These are phyloP conservation scores for Merops nubicus DNA, from an alignment of 2,113 vertebrate species.

Conservation along the genomic window DNA sequence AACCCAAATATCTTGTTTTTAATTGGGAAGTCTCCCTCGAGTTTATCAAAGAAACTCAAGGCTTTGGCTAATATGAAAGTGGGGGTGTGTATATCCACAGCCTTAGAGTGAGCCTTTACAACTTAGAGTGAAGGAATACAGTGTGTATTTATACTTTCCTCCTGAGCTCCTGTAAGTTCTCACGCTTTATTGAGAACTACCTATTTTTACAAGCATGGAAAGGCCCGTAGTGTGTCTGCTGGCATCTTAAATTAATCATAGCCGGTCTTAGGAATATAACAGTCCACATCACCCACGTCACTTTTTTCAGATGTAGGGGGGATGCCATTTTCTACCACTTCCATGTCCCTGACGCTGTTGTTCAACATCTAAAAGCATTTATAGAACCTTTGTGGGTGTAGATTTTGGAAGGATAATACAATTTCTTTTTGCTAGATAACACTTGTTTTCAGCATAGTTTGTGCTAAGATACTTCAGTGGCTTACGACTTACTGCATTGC, in stretches of 20 bases:
- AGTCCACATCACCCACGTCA: not conserved
- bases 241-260: not conserved
- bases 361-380: not conserved
- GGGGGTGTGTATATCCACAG: not conserved
- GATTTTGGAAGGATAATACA: not conserved
- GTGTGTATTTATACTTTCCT: not conserved
- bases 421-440: not conserved
- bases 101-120: too few species aligned
- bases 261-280: not conserved
- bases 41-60: not conserved
- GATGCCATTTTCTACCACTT: not conserved
- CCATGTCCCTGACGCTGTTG: not conserved
- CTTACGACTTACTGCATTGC: not conserved
- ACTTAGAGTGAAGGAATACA: not conserved
- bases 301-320: not conserved
- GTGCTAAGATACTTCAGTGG: not conserved
- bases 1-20: not conserved
- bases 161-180: not conserved
- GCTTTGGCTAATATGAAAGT: not conserved
- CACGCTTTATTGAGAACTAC: not conserved
- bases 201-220: not conserved
- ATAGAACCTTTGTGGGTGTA: not conserved
- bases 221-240: not conserved
- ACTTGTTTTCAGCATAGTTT: too few species aligned
- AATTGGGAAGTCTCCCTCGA: not conserved